Evolutionary conservation across 2,888 invertebrate genomes (phyloP).

Genomic region (Epiblema foenella): DNA sequence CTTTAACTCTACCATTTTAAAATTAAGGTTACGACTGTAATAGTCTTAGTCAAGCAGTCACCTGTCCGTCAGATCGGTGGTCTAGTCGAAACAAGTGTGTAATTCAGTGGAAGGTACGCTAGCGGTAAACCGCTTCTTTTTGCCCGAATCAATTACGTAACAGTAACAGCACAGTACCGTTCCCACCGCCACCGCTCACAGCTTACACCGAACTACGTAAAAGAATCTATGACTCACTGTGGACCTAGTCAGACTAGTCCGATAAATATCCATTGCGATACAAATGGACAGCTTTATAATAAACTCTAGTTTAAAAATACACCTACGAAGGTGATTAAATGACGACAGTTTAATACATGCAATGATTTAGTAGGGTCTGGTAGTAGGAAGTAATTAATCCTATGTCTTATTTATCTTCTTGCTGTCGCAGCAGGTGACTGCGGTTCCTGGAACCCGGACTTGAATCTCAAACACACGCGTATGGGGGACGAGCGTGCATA

Average conservation of each 20-base stretch:
- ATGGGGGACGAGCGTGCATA: slow-evolving; percentile 39
- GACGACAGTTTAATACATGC: slow-evolving; percentile 69
- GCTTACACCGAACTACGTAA: slow-evolving; percentile 25
- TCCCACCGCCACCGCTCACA: slow-evolving; percentile 20
- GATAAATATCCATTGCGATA: slow-evolving; percentile 69
- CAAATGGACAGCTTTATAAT: slow-evolving; percentile 67
- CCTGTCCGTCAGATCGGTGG: slow-evolving; percentile 11
- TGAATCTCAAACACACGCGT: slow-evolving; percentile 44
- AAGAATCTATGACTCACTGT: slow-evolving; percentile 41
- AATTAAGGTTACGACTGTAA: slow-evolving; percentile 15
- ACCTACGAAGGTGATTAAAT: slow-evolving; percentile 63
- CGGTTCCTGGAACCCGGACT: slow-evolving; percentile 60
- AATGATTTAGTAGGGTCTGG: slow-evolving; percentile 70
- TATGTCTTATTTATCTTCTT: slow-evolving; percentile 77
- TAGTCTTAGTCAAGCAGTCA: slow-evolving; percentile 12
- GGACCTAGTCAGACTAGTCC: slow-evolving; percentile 36
- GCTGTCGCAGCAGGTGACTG: slow-evolving; percentile 77
- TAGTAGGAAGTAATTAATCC: slow-evolving; percentile 81
- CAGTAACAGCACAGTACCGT: slow-evolving; percentile 32
- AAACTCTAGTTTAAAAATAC: slow-evolving; percentile 55
- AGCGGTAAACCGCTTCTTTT: slow-evolving; percentile 21
- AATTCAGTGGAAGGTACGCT: slow-evolving; percentile 30
- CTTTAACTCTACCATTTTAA: neutral
- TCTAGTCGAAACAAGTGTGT: slow-evolving; percentile 24
- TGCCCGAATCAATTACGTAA: slow-evolving; percentile 32